phyloP scores from a whole-genome alignment of 2,797 vertebrate genomes.

The Lacerta agilis region DNA sequence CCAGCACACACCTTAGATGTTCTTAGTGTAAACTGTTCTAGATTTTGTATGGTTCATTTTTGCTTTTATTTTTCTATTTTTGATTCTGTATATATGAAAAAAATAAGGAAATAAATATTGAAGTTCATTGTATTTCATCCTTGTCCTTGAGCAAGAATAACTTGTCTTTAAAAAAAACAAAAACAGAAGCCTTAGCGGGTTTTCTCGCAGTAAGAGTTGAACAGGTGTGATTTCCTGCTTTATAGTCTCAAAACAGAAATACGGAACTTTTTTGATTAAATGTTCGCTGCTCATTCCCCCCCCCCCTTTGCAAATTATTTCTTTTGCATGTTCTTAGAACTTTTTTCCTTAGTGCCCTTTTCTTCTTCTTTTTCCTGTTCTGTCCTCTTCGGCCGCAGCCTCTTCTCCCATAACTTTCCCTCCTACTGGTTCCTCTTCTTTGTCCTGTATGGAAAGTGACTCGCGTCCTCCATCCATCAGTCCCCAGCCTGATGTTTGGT shows the following conservation, averaged over 20 bases:
- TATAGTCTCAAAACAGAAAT: rapidly evolving
- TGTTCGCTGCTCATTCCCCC: conserved; percentile 37
- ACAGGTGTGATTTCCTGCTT: background rate
- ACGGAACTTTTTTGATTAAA: background rate
- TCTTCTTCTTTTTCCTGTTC: conserved; percentile 72
- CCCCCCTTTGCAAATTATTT: conserved; percentile 40
- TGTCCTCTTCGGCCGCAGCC: conserved; percentile 85
- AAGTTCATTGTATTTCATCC: conserved; percentile 71
- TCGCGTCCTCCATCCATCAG: conserved; percentile 79
- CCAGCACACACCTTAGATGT: conserved; percentile 54
- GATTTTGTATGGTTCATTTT: conserved; percentile 81
- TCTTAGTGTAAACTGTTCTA: conserved; percentile 76
- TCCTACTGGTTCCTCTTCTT: conserved; percentile 85
- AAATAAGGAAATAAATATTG: conserved; percentile 76
- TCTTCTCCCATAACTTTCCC: conserved; percentile 83
- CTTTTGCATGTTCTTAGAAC: conserved; percentile 54
- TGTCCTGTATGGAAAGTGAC: conserved; percentile 81
- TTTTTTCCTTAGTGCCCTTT: conserved; percentile 80
- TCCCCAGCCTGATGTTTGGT: conserved; percentile 79
- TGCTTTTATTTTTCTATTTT: conserved; percentile 84
- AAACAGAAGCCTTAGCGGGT: background rate
- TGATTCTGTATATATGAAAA: conserved; percentile 76
- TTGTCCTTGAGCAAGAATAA: conserved; percentile 34
- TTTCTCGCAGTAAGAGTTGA: conserved; percentile 12
- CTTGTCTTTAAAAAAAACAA: background rate